phyloP scores from a whole-genome alignment of 1,140 invertebrate species.

The Solenopsis fugax region DNA sequence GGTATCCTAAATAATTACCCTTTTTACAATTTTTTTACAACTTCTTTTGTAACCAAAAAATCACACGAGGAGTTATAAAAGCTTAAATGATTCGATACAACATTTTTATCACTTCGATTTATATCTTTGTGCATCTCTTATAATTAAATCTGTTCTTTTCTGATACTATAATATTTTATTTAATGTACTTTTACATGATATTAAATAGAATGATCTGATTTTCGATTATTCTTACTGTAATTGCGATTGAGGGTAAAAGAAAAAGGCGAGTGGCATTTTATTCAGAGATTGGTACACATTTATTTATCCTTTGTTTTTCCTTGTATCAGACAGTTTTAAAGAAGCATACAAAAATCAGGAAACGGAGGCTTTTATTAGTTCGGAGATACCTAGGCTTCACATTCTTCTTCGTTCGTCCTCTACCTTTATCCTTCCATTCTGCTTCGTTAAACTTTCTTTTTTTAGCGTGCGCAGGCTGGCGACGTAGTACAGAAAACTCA shows the following conservation, averaged over 20 bases:
- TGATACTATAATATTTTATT: not conserved
- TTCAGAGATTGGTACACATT: conserved; percentile 86
- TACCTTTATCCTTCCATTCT: conserved; percentile 62
- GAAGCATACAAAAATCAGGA: conserved; percentile 85
- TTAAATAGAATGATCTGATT: conserved; percentile 9
- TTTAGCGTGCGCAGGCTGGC: conserved; percentile 74
- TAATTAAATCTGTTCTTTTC: not conserved
- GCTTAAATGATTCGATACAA: not conserved
- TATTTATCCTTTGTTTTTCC: conserved; percentile 84
- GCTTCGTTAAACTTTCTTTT: conserved; percentile 62
- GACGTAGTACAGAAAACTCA: conserved; percentile 68
- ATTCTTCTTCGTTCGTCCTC: conserved; percentile 67
- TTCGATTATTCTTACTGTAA: not conserved
- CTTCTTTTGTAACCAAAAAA: not conserved
- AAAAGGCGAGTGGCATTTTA: conserved; percentile 63
- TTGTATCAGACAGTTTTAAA: conserved; percentile 85
- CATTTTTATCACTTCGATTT: not conserved
- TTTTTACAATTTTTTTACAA: not conserved
- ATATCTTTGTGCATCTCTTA: not conserved
- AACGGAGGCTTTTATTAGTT: conserved; percentile 80
- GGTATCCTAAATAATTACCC: too few relatives aligned
- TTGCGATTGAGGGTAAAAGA: not conserved
- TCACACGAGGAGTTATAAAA: not conserved
- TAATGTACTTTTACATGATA: not conserved
- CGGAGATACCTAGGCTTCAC: conserved; percentile 80